Base-by-base conservation (phyloP, 1,140 invertebrate species). In the Drosophila virilis region DNA sequence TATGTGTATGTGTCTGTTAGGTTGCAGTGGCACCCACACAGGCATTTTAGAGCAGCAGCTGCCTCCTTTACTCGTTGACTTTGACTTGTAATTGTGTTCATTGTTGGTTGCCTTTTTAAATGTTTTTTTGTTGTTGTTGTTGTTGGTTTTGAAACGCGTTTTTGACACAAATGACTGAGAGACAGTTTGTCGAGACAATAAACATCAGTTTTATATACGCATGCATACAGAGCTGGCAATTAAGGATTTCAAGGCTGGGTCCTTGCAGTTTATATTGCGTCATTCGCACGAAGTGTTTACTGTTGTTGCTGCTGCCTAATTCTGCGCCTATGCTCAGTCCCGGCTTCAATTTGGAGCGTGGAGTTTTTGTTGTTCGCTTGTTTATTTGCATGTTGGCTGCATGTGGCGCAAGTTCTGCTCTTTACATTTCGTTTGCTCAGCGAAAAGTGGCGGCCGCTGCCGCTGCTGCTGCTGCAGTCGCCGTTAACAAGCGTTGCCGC, bases 21-120 rank as follows among this genome's bases (percentile, higher is more conserved):
- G 65, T 52, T 73, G 64, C 62, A 66, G 57, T n/a, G 71, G 69
- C 82, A 68, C 82, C 82, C 82, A 86, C 82, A 77, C 69, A 61
- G n/a, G 68, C 74, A 58, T 61, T 28, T 12, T 32, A 54, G 59
- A 67, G 62, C 59, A 66, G 65, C 81, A 9, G 54, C 42, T 10
- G 55, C 4, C 55, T 77, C 62, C 73, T 76, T 79, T 80, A 61
- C 61, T 74, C 55, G 62, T 45, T 60, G 82, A 86, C 82, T 88
- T 86, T 88, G 82, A 88, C 61, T 88, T 83, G 83, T 50, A 86
- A 86, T 86, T 85, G 74, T 77, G 32, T 67, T 71, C 57, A 69
- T 69, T 69, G 65, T 68, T 60, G 65, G 55, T 28, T 22, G 46
- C 9, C 10, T 54, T 58, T 35, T 45, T 59, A 55, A 54, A 54